Base-by-base conservation (phyloP, 2,113 vertebrate genomes). In the Gymnarchus niloticus region DNA sequence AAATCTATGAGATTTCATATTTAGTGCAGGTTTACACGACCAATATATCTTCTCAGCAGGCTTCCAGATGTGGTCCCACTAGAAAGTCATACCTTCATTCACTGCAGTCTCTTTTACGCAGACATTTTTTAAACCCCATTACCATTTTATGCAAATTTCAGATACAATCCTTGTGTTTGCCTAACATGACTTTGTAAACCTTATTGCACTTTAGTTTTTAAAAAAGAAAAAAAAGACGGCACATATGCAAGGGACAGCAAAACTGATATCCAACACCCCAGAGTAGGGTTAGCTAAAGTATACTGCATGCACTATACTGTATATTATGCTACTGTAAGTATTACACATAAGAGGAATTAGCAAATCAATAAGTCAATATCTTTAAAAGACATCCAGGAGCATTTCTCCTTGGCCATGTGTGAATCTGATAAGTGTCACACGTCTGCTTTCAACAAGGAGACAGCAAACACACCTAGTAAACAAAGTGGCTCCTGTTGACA, bases 391-490 rank as follows among this genome's bases (percentile, higher is more conserved):
- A 56, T 33, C 6, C 0, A 2, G 17, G 37, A 82, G 3, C 6
- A 33, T 2, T 82, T 21, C 25, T 82, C 51, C 80, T 41, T 33
- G 25, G 7, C 23, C 48, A 52, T 56, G 48, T 56, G 23, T 56
- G 21, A 86, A 82, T 23, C 37, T 61, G 46, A 61, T 82, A 81
- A 86, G 28, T 76, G 59, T 41, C 57, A 48, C 78, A 14, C 19
- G 49, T 56, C 25, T 49, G n/a, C 25, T 83, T 83, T 86, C 51
- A 44, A 59, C 23, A 69, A 69, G 8, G 46, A n/a, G 3, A 21
- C 48, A 65, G 23, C 56, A 37, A n/a, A 80, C 78, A 82, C 46
- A 86, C 49, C 28, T 25, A 25, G 21, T 56, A 86, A 81, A 86
- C 56, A 86, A 37, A 81, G 28, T 61, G 56, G 56, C 57, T 25